These are phyloP conservation scores for Gasterosteus aculeatus DNA, from an alignment of 2,113 vertebrate genomes.

Conservation along the genomic window DNA sequence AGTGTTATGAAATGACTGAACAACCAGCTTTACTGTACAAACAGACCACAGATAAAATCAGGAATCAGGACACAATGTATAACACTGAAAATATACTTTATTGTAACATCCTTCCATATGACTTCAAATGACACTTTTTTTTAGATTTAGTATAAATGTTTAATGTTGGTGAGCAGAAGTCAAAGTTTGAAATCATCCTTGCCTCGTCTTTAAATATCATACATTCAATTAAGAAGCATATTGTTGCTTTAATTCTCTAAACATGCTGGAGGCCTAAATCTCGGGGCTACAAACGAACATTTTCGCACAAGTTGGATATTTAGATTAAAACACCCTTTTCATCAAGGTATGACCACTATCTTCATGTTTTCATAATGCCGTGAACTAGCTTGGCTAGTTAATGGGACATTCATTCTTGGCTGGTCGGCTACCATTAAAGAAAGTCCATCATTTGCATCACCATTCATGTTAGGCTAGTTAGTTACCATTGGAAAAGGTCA, in stretches of 20 bases:
- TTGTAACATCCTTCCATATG: constrained; percentile 7
- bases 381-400: neutral
- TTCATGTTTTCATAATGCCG: neutral
- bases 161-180: constrained; percentile 5
- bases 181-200: neutral
- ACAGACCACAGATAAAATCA: neutral
- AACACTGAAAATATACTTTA: constrained; percentile 47
- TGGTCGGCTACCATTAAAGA: neutral
- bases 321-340: neutral
- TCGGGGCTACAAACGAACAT: neutral
- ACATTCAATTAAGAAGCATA: neutral
- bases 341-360: neutral
- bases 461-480: neutral
- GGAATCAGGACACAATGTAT: neutral
- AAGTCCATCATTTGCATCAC: too few relatives aligned
- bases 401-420: neutral
- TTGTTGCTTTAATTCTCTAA: neutral
- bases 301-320: neutral
- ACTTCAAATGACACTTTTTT: constrained; percentile 3
- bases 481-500: neutral
- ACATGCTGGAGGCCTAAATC: constrained; percentile 15
- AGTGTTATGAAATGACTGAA: constrained; percentile 9
- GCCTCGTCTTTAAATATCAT: neutral
- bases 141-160: neutral
- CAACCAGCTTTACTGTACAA: neutral